Conservation (phyloP, 2,797 vertebrate species). For the Gymnothorax javanicus region DNA sequence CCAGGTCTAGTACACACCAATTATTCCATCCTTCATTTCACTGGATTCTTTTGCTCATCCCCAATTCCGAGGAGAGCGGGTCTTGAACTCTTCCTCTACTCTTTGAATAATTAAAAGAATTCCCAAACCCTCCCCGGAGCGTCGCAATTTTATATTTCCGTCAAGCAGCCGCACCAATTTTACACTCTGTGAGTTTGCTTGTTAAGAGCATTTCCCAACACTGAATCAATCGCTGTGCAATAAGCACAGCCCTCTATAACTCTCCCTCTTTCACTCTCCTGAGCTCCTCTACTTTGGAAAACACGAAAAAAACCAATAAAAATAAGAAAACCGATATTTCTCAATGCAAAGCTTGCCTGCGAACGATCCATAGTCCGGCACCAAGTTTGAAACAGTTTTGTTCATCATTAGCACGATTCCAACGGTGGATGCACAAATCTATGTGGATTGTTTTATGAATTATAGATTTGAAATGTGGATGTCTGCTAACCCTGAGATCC, state of each 20-base stretch:
- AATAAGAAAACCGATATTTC: not conserved
- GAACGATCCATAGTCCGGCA: not conserved
- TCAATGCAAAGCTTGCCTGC: not conserved
- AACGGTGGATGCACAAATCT: not conserved
- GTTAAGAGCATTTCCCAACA: slow-evolving; percentile 14
- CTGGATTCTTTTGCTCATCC: not conserved
- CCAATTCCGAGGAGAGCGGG: not conserved
- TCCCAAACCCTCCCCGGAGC: not conserved
- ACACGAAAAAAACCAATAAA: not conserved
- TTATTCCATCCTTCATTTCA: slow-evolving; percentile 11
- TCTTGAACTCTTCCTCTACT: not conserved
- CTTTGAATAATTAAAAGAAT: slow-evolving; percentile 21
- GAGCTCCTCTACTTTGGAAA: not conserved
- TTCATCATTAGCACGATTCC: not conserved
- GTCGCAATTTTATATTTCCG: not conserved
- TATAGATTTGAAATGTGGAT: not conserved
- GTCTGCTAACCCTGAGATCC: not conserved
- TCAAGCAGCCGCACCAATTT: not conserved
- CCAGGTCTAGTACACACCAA: not conserved
- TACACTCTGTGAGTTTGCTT: slow-evolving; percentile 14
- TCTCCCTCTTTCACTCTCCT: not conserved
- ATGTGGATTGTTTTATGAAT: not conserved
- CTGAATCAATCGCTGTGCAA: not conserved
- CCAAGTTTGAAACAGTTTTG: not conserved
- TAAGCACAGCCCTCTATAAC: not conserved